Percentiles rank a stretch among this genome's conserved stretches.
phyloP scores from a whole-genome alignment of 2,888 invertebrate genomes.

The Tinea pellionella region DNA sequence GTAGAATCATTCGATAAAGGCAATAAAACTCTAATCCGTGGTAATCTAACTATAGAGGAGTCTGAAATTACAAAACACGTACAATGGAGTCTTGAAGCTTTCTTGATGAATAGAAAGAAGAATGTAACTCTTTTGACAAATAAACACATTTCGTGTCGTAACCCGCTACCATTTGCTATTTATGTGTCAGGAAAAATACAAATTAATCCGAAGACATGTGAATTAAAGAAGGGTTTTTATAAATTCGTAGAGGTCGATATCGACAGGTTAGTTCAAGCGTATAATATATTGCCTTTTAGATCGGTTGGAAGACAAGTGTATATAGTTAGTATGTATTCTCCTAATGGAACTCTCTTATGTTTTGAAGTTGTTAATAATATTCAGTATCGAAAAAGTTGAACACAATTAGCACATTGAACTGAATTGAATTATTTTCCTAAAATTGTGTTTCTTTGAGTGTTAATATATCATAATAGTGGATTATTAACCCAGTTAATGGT shows the following conservation, averaged over 20 bases:
- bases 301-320: neutral
- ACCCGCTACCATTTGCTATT: neutral
- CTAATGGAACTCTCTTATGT: neutral
- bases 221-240: neutral
- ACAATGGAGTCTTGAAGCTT: neutral
- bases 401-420: no score
- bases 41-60: neutral
- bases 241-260: neutral
- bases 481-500: no score
- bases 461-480: no score
- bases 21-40: neutral
- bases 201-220: neutral
- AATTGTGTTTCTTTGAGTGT: no score
- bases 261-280: neutral
- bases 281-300: neutral
- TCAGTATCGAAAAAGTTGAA: neutral
- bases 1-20: neutral
- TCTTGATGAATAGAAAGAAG: neutral
- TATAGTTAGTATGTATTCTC: neutral
- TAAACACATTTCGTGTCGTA: neutral
- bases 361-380: neutral
- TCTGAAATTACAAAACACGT: neutral
- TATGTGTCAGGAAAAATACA: neutral
- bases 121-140: neutral
- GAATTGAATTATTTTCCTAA: no score